Evolutionary conservation across 2,888 invertebrate species (phyloP), one percentile per base, ranked within the genome.

Genomic region (Rhodophaea formosa): DNA sequence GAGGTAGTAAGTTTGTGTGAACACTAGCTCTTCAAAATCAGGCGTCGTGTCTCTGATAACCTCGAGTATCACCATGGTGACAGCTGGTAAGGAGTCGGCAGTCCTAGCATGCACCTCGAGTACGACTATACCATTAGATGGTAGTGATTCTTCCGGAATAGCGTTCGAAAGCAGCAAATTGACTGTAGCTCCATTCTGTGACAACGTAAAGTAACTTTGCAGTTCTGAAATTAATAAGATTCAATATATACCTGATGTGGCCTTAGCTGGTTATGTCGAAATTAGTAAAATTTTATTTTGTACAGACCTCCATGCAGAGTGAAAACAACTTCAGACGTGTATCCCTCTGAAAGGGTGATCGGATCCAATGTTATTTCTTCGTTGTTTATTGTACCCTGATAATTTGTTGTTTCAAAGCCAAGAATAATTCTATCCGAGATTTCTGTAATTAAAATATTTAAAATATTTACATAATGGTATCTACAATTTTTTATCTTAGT

Each of bases 311-410:
- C 73, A 12, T 60, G 61, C 56, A 77, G 46, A 5, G 59, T 44
- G 44, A 74, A 74, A 6, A 56, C 14, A 1, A 77, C 72, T 39
- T 62, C 60, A n/a, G 61, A 7, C 3, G 60, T 62, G 56, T 67
- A 72, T 39, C 76, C 77, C 54, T 71, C 65, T 7, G 49, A 62
- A 8, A 77, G 67, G 16, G 62, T 62, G 30, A 77, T 75, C 1
- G 69, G 59, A 14, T 63, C 62, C 30, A 74, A 57, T 5, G 55
- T 60, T 8, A 69, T 16, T 6, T 23, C 23, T 30, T 61, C 53
- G 35, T 64, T 65, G 42, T 65, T 60, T 1, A 75, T 66, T 0
- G 68, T 54, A 8, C 76, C 76, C 1, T 65, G 8, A 53, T 73
- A 74, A 16, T 57, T 68, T 15, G 59, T 47, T 39, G 63, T 61